These are phyloP conservation scores for Manis pentadactyla DNA, from an alignment of 2,797 vertebrate genomes.

Conservation along the genomic window DNA sequence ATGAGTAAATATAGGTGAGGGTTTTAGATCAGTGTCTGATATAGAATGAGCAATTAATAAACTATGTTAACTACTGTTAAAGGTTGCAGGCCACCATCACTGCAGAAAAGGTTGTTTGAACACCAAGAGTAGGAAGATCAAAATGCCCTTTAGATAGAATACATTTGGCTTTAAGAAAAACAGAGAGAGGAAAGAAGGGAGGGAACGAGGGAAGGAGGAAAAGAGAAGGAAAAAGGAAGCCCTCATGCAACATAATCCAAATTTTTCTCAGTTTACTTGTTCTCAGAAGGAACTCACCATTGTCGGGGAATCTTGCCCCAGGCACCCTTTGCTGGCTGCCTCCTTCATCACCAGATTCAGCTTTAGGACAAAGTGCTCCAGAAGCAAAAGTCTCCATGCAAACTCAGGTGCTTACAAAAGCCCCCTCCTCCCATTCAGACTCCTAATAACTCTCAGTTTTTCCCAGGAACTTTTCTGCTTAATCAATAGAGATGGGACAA, in stretches of 20 bases:
- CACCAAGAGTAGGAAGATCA: not conserved
- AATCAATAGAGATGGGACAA: not conserved
- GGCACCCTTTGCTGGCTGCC: not conserved
- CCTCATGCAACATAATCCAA: not conserved
- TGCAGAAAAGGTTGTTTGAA: not conserved
- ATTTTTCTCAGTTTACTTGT: not conserved
- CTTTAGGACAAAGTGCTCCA: not conserved
- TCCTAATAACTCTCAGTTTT: not conserved
- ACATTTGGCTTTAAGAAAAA: not conserved
- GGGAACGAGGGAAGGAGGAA: not conserved
- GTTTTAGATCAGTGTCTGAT: not conserved
- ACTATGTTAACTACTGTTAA: not conserved
- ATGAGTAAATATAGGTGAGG: not conserved
- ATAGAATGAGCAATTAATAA: not conserved
- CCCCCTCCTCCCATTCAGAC: not conserved
- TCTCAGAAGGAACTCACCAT: not conserved
- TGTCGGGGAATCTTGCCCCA: accelerated
- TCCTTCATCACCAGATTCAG: not conserved
- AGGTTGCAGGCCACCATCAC: not conserved
- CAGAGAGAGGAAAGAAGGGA: too few relatives aligned
- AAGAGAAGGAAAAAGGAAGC: not conserved
- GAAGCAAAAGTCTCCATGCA: not conserved
- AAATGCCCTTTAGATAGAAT: not conserved
- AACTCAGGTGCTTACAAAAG: not conserved
- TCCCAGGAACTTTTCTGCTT: not conserved